Evolutionary conservation across 2,888 invertebrate genomes (phyloP).

Genomic region (Drosophila mimetica): DNA sequence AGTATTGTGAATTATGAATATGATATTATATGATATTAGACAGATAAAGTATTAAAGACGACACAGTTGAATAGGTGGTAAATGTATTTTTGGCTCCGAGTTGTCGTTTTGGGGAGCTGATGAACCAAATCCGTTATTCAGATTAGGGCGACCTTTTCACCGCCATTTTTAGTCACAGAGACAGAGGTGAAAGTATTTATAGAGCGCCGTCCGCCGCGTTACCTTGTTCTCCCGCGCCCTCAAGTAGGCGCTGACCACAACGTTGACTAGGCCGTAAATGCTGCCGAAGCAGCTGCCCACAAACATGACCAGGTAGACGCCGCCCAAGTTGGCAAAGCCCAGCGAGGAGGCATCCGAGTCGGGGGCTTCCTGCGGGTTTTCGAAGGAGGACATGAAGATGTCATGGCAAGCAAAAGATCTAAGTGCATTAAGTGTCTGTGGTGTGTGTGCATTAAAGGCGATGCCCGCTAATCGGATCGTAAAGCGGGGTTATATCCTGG

Average conservation of each 20-base stretch:
- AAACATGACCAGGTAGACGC: slow-evolving; percentile 87
- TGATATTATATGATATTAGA: background rate
- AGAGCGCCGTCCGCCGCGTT: slow-evolving; percentile 51
- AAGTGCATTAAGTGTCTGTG: slow-evolving; percentile 1
- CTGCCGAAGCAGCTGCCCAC: slow-evolving; percentile 85
- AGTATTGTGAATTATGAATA: background rate
- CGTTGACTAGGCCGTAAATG: slow-evolving; percentile 81
- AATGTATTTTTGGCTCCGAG: slow-evolving; percentile 22
- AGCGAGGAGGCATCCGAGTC: slow-evolving; percentile 85
- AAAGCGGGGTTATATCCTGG: slow-evolving; percentile 21
- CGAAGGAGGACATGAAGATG: slow-evolving; percentile 46
- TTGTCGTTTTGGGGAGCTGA: slow-evolving; percentile 37
- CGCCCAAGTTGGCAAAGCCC: slow-evolving; percentile 88
- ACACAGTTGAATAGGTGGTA: background rate
- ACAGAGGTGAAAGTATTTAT: slow-evolving; percentile 52
- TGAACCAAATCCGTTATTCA: slow-evolving; percentile 36
- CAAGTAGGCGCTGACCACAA: slow-evolving; percentile 78
- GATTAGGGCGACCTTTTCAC: slow-evolving; percentile 46
- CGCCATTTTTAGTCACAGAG: slow-evolving; percentile 67
- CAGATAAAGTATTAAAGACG: background rate
- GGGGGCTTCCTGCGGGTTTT: slow-evolving; percentile 55
- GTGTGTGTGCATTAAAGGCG: slow-evolving; percentile 23
- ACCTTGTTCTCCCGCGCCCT: slow-evolving; percentile 81
- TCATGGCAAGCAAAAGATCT: slow-evolving; percentile 1
- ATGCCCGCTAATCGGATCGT: slow-evolving; percentile 56